Base-by-base conservation (phyloP, 2,797 vertebrate species). In the Tragelaphus eurycerus region DNA sequence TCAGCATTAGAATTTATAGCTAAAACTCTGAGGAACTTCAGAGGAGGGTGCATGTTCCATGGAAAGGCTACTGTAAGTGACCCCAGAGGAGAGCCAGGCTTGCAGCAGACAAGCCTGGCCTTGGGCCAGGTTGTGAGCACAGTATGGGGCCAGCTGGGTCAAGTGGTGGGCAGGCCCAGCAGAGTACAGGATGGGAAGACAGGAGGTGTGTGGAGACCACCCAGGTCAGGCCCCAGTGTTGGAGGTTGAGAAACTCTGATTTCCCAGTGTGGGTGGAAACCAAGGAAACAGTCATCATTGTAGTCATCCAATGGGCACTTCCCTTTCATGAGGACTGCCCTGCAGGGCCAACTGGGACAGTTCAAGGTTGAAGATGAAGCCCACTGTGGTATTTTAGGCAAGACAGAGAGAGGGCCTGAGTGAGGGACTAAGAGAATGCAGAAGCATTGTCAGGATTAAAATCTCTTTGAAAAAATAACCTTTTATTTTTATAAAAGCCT, bases 251-350 rank as follows among this genome's bases (percentile, higher is more conserved):
- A 52, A 76, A 15, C 21, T 10, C 34, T 21, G n/a, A 60, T 67
- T 48, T 62, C 38, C 76, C 48, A 34, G 12, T 25, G 16, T 29
- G 74, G 21, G 6, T 6, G 62, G 79, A 34, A 79, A 55, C 67
- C 16, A 6, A 0, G 0, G 21, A 55, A 29, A 29, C 19, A 55
- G 4, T 25, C 6, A 17, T 64, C 52, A 43, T 17, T 27, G 29
- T 38, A 67, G 60, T 43, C 0, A 4, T 19, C 8, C 25, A 14
- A 0, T 15, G 34, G 19, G 57, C 14, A 16, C 10, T 6, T 78
- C 19, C 50, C n/a, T 93, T 38, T 27, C 1, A 31, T 48, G 55
- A 52, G 15, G 23, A 38, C 43, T 46, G 14, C 76, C 34, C 7
- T 12, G 7, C 4, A 50, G 82, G 48, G 1, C 29, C 19, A 31